Base-by-base conservation (phyloP, 2,888 invertebrate species). In the Pyrrhosoma nymphula region DNA sequence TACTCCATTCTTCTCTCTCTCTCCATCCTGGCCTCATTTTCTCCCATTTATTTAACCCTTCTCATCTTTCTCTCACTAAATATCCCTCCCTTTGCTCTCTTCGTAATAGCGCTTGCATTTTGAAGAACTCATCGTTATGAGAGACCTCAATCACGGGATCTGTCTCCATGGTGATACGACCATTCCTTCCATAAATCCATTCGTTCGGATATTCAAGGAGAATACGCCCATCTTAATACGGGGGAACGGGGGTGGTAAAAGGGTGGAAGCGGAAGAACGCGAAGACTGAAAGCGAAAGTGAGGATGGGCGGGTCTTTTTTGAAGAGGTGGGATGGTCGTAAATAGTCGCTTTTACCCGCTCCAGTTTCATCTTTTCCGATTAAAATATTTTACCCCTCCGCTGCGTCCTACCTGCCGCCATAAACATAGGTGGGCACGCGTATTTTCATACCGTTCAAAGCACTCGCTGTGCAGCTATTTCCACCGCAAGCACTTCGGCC, bases 311-410 rank as follows among this genome's bases (percentile, higher is more conserved):
- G 47, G 47, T 47, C 2, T 26, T 47, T 55, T 35, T 26, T n/a
- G 56, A 12, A 63, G 23, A 3, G 26, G 14, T 18, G 93, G 35
- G 82, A n/a, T 69, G 47, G 23, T 93, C 93, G 39, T 93, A 93
- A 91, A 75, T 35, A 69, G 47, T 47, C 91, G 39, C 35, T 69
- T 91, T 20, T 47, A 39, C 69, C 39, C 47, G n/a, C 23, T 47
- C 47, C 93, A 63, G 69, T 93, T 69, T 93, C 39, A 93, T 75
- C 69, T 93, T 69, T 39, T 63, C 47, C 93, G 93, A 93, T 93
- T 93, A n/a, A 91, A 91, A 82, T 82, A 82, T 35, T 82, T 75
- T 75, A 20, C 47, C 39, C 39, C 26, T 26, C 26, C 39, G 39
- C 93, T 93, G 69, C 20, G 69, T 35, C 82, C 82, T 30, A 35